These are phyloP conservation scores for Orgyia antiqua DNA, from an alignment of 2,888 invertebrate genomes.

Conservation along the genomic window DNA sequence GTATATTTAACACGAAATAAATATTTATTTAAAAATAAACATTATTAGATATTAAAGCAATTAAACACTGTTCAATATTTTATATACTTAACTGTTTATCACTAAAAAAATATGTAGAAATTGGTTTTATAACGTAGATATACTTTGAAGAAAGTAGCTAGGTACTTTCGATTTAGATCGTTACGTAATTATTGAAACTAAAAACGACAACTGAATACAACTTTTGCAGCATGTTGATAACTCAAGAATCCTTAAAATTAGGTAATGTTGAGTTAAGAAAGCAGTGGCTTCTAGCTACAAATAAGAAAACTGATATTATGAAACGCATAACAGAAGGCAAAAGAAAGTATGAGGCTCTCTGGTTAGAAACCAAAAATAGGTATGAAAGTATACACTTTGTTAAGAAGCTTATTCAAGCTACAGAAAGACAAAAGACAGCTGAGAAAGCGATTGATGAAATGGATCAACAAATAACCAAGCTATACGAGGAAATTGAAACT, in stretches of 20 bases:
- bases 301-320: conserved; percentile 33
- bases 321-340: conserved; percentile 40
- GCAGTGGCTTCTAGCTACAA: conserved; percentile 44
- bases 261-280: conserved; percentile 53
- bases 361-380: conserved; percentile 46
- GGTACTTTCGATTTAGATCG: too few relatives aligned
- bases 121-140: too few relatives aligned
- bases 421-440: conserved; percentile 19
- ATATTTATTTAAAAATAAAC: too few relatives aligned
- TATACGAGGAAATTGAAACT: conserved; percentile 32
- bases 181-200: too few relatives aligned
- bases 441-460: conserved; percentile 32
- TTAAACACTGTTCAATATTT: too few relatives aligned
- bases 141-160: too few relatives aligned
- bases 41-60: too few relatives aligned
- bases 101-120: too few relatives aligned
- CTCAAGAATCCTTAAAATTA: conserved; percentile 43
- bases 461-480: conserved; percentile 28
- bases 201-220: too few relatives aligned
- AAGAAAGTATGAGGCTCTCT: conserved; percentile 52
- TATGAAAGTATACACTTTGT: conserved; percentile 55
- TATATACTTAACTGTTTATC: too few relatives aligned
- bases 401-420: conserved; percentile 37
- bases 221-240: conserved; percentile 40
- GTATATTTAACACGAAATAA: too few relatives aligned